Evolutionary conservation across 2,113 vertebrate genomes (phyloP), one percentile per base, ranked within the genome.

Genomic region (Cyphomyrus plagiostoma): DNA sequence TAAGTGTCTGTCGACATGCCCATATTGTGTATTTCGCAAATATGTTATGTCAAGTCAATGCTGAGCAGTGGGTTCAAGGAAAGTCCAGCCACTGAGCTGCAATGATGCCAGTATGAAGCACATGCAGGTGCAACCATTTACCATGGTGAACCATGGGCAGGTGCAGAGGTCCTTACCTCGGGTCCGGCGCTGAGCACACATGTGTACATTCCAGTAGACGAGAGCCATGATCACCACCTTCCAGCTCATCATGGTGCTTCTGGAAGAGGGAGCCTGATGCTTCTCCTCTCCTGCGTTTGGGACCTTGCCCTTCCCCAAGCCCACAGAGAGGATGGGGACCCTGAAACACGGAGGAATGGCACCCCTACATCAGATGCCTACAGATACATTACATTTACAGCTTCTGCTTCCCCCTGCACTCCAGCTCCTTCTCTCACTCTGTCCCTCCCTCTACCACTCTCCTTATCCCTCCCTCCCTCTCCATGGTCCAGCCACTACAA

Each of bases 241-340:
- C 80, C 50, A 84, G 52, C 39, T 35, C 88, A 30, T 30, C 89
- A 89, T 89, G 35, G 77, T 19, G 89, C 13, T 52, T 50, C 80
- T 56, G 80, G 39, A n/a, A 30, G 30, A 39, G 15, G 42, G 39
- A 35, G 19, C n/a, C 52, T 48, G 42, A 70, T 13, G 4, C 19
- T 84, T 52, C 80, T 23, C 42, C 39, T 50, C 26, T 53, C 48
- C 9, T 30, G 49, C 0, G 45, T n/a, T 84, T 23, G 17, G 77
- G 15, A 45, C 45, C 42, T 23, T 0, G 9, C 19, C 19, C 45
- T 70, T 53, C 62, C 48, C 48, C 48, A 26, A 50, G 66, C 23
- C 45, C 49, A 53, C 48, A 0, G 88, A 15, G 48, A 48, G 53
- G 46, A 30, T 26, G 10, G 49, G 88, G 8, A 21, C 26, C 46